Evolutionary conservation across 2,797 vertebrate species (phyloP).

Genomic region (Balearica regulorum): DNA sequence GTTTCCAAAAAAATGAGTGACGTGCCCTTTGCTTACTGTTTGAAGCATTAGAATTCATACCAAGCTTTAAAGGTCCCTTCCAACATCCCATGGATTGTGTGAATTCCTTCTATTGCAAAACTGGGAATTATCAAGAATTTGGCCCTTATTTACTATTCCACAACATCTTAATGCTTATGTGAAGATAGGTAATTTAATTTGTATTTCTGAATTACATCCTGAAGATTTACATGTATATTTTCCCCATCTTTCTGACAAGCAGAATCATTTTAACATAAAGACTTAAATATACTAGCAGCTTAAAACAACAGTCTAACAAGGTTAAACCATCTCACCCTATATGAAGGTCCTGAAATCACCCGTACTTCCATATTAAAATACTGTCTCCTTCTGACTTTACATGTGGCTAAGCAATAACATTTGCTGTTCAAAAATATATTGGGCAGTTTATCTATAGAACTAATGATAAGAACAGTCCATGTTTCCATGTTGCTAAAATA

Average conservation of each 20-base stretch:
- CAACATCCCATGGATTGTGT: neutral
- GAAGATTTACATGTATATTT: neutral
- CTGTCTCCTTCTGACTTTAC: neutral
- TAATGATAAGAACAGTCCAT: slow-evolving; percentile 64
- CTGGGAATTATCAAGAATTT: neutral
- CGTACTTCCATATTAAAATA: neutral
- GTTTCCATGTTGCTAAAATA: slow-evolving; percentile 46
- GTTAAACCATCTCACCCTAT: neutral
- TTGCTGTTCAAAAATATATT: slow-evolving; percentile 50
- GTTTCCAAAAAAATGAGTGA: neutral
- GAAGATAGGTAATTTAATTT: neutral
- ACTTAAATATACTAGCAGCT: neutral
- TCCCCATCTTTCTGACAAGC: neutral
- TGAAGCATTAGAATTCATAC: neutral
- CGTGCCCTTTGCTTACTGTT: neutral
- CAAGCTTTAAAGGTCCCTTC: neutral
- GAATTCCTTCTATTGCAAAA: neutral
- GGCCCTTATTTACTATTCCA: neutral
- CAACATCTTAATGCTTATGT: neutral
- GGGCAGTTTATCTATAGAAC: slow-evolving; percentile 62
- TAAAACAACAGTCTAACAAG: neutral
- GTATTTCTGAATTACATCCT: neutral
- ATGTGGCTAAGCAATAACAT: neutral
- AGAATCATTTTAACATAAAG: neutral
- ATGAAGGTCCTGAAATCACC: neutral